A percentile compares a stretch with the other conserved stretches of the same genome.
Evolutionary conservation across 2,888 invertebrate genomes (phyloP).

Genomic region (Dusona sp.): DNA sequence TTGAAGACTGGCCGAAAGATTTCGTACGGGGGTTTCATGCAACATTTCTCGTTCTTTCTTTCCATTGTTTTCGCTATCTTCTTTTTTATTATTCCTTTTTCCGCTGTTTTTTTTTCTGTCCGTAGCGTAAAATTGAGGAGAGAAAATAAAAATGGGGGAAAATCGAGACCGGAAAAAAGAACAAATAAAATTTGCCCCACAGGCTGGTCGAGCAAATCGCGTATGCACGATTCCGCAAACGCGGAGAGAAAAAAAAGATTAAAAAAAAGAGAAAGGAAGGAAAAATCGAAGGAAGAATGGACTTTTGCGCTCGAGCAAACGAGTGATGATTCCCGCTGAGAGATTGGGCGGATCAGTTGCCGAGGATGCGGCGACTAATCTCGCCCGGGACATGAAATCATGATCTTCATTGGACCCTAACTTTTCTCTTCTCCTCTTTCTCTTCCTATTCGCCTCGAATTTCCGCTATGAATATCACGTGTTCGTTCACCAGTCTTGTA

Average conservation of each 20-base stretch:
- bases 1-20: constrained; percentile 38
- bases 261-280: constrained; percentile 14
- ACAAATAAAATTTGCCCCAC: constrained; percentile 48
- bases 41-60: constrained; percentile 59
- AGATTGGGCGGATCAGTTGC: constrained; percentile 56
- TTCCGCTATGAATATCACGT: constrained; percentile 6
- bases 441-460: constrained; percentile 6
- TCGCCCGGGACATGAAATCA: constrained; percentile 37
- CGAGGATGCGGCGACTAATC: constrained; percentile 62
- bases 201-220: constrained; percentile 55
- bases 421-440: constrained; percentile 10
- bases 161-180: constrained; percentile 40
- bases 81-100: constrained; percentile 67
- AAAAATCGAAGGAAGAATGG: constrained; percentile 47
- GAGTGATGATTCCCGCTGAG: constrained; percentile 60
- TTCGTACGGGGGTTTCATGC: constrained; percentile 34
- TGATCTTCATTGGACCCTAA: constrained; percentile 51
- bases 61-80: constrained; percentile 49
- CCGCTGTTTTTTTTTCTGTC: constrained; percentile 41
- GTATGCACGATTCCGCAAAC: constrained; percentile 56
- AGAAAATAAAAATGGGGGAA: constrained; percentile 36
- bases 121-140: constrained; percentile 41
- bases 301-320: constrained; percentile 59
- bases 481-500: neutral
- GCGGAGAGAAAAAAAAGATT: constrained; percentile 22